phyloP scores from a whole-genome alignment of 1,140 invertebrate species.

The Pseudomyrmex pallidus region DNA sequence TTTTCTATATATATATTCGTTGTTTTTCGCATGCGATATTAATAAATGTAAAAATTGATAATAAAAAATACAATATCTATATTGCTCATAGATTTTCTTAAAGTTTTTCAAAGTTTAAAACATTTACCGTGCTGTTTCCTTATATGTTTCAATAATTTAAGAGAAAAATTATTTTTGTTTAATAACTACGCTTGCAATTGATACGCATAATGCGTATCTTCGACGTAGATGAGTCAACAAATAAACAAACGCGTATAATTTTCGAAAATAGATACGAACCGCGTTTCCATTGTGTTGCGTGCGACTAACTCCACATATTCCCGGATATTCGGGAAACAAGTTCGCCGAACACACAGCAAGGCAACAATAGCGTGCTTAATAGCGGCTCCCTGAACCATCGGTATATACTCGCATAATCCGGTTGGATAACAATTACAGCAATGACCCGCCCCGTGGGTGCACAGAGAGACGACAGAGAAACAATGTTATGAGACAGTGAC shows the following conservation, averaged over 20 bases:
- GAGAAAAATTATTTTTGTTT: too few species aligned
- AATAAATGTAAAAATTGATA: background rate
- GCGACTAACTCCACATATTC: conserved; percentile 22
- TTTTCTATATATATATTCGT: background rate
- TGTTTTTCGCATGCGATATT: background rate
- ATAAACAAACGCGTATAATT: background rate
- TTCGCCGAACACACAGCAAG: background rate
- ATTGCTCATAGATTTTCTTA: background rate
- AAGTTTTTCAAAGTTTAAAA: background rate
- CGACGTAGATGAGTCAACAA: background rate
- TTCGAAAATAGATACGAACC: background rate
- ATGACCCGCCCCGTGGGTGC: conserved; percentile 47
- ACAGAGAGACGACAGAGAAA: conserved; percentile 27
- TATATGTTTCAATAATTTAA: background rate
- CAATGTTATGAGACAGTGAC: conserved; percentile 27
- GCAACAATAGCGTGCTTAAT: conserved; percentile 57
- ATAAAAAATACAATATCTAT: background rate
- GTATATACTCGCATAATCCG: conserved; percentile 68
- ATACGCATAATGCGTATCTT: background rate
- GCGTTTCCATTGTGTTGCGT: background rate
- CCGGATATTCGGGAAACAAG: conserved; percentile 49
- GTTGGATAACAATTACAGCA: conserved; percentile 70
- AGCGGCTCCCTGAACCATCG: conserved; percentile 19
- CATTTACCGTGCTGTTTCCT: background rate
- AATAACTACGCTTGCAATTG: background rate